phyloP scores from a whole-genome alignment of 2,888 invertebrate genomes.

The Alloscopus bannaensis region DNA sequence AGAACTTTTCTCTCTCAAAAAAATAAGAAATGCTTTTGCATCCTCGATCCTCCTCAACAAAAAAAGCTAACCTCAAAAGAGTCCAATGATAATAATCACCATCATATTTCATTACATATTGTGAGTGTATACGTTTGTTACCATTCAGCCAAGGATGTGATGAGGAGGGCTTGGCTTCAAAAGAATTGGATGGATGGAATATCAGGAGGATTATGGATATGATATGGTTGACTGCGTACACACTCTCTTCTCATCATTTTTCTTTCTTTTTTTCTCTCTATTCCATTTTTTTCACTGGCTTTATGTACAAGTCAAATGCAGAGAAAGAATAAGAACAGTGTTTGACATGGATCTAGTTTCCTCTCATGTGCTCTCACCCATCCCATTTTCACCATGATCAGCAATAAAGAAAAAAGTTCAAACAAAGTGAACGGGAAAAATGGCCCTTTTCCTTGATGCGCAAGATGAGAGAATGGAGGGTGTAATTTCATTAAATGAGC shows the following conservation, averaged over 20 bases:
- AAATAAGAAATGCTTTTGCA: too few species aligned
- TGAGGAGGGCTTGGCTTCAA: conserved; percentile 37
- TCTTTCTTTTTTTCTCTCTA: too few species aligned
- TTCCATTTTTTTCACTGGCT: too few species aligned
- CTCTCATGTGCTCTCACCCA: conserved; percentile 35
- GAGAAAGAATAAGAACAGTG: not conserved
- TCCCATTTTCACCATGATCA: conserved; percentile 1
- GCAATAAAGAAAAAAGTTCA: conserved; percentile 11
- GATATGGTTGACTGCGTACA: conserved; percentile 7
- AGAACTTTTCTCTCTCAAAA: too few species aligned
- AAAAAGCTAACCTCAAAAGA: too few species aligned
- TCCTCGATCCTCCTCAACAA: too few species aligned
- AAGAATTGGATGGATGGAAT: not conserved
- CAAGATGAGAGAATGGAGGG: not conserved
- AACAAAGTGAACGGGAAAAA: not conserved
- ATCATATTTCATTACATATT: conserved; percentile 37
- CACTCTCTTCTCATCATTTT: not conserved
- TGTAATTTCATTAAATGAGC: conserved; percentile 38
- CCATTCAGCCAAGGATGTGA: conserved; percentile 28
- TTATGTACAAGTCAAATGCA: too few species aligned
- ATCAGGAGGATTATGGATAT: conserved; percentile 8
- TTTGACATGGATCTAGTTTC: conserved; percentile 55
- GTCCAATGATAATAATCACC: conserved; percentile 32
- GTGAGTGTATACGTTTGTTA: conserved; percentile 35
- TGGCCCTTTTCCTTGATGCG: not conserved